These are phyloP conservation scores for Sebastes aleutianus DNA, from an alignment of 2,797 vertebrate genomes.

Conservation along the genomic window DNA sequence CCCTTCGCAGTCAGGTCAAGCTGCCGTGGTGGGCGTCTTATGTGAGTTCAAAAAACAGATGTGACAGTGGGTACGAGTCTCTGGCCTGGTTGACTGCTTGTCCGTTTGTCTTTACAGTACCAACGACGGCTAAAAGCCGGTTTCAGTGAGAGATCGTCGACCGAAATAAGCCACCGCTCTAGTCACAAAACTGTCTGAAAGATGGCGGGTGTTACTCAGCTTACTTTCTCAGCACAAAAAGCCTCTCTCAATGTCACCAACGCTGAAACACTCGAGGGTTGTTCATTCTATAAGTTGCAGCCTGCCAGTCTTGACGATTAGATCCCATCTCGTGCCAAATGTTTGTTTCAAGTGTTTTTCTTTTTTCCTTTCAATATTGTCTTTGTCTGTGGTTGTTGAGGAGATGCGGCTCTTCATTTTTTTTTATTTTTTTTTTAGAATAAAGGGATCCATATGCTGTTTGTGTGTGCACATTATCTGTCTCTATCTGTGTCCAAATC, in stretches of 20 bases:
- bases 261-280: slow-evolving; percentile 38
- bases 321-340: slow-evolving; percentile 43
- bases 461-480: slow-evolving; percentile 31
- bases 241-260: slow-evolving; percentile 46
- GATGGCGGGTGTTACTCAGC: slow-evolving; percentile 32
- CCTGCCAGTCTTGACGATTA: slow-evolving; percentile 41
- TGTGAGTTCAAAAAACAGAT: slow-evolving; percentile 48
- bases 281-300: slow-evolving; percentile 45
- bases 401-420: slow-evolving; percentile 29
- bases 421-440: slow-evolving; percentile 27
- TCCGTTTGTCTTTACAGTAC: slow-evolving; percentile 75
- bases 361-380: slow-evolving; percentile 22
- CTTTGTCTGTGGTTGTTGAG: slow-evolving; percentile 30
- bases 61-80: slow-evolving; percentile 46
- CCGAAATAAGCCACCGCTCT: slow-evolving; percentile 1
- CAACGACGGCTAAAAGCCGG: slow-evolving; percentile 48
- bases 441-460: slow-evolving; percentile 60
- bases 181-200: slow-evolving; percentile 44
- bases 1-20: slow-evolving; percentile 29
- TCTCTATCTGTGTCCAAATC: slow-evolving; percentile 17
- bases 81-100: slow-evolving; percentile 47
- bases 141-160: slow-evolving; percentile 42
- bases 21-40: slow-evolving; percentile 42
- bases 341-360: slow-evolving; percentile 59
- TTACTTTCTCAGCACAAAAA: slow-evolving; percentile 52